Base-by-base conservation (phyloP, 2,113 vertebrate species). In the Tretioscincus oriximinensis region DNA sequence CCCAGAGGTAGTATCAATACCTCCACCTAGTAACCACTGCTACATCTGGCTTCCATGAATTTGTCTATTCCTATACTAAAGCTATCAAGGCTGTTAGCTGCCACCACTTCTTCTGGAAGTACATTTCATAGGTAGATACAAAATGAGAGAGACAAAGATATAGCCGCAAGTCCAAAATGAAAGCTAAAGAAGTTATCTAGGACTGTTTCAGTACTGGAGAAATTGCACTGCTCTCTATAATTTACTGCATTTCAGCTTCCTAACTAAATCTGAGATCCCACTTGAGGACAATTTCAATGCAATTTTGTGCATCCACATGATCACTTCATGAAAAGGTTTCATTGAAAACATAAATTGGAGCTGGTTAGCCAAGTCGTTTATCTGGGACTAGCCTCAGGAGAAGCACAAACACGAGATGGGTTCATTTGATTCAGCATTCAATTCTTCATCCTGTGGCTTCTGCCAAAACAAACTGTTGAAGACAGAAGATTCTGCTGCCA, bases 231-330 rank as follows among this genome's bases (percentile, higher is more conserved):
- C 31, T 47, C 9, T 35, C 80, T 41, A 76, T 61, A 47, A 81
- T 69, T 61, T 75, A 61, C 65, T 76, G 45, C 31, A 74, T 73
- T 74, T 26, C 47, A 54, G 45, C 18, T 21, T 22, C 29, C 45
- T 81, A 74, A 81, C 63, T 74, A 66, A 65, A 81, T 81, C 31
- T n/a, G 14, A 58, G 71, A 24, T 60, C 11, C 35, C 73, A 29
- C 31, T 67, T 28, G 80, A 65, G 45, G 65, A 14, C 49, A 68
- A 22, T 69, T 24, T n/a, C 45, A 64, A 61, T 61, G 65, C 49
- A 67, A 70, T 61, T 82, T 82, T 70, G 72, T 31, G 51, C 28
- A 73, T 70, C 41, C 73, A 31, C 26, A 24, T 9, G 26, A 69
- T 76, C 65, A 10, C 65, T 47, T 76, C 49, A 69, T 76, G 73